Evolutionary conservation across 1,140 invertebrate genomes (phyloP), one percentile per base, ranked within the genome.

Genomic region (Eufriesea mexicana): DNA sequence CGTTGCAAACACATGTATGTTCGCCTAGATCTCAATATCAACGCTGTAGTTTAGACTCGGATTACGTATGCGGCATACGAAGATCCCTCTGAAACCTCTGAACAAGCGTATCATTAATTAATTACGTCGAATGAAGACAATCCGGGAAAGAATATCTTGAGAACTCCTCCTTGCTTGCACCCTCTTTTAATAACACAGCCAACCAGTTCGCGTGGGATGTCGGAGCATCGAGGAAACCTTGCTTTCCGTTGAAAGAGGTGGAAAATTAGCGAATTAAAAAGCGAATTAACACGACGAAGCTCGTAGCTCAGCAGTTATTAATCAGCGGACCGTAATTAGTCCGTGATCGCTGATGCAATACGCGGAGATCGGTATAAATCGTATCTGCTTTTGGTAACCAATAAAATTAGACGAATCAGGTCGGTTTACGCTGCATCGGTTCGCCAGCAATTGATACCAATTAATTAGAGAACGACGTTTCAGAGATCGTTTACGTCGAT

Each of bases 391-490:
- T 51, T 10, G 47, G 6, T 20, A 28, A 14, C 1, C 47, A 12
- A 71, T 71, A 71, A 71, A 71, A 51, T 51, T 20, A n/a, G 16
- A 23, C 8, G 68, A 70, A 49, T 49, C 45, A 16, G 47, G 9
- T 20, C n/a, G 35, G 68, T 71, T 51, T 68, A 12, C 23, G 66
- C n/a, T 47, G 67, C 45, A 47, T 18, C n/a, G 28, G 16, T 16
- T 47, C n/a, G 8, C 42, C 42, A 0, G 42, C 47, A 45, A 71
- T 28, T 51, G 47, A 14, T 71, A 51, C 9, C 68, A 71, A 71
- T 71, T 71, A 71, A 71, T 71, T 71, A 71, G 45, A 4, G 9
- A 71, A 20, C n/a, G 45, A 71, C 45, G 68, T 28, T 51, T 51
- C 23, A 51, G 18, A 6, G 68, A 5, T 5, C 25, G 47, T 70